phyloP scores from a whole-genome alignment of 2,113 vertebrate species.

The Nothoprocta perdicaria region DNA sequence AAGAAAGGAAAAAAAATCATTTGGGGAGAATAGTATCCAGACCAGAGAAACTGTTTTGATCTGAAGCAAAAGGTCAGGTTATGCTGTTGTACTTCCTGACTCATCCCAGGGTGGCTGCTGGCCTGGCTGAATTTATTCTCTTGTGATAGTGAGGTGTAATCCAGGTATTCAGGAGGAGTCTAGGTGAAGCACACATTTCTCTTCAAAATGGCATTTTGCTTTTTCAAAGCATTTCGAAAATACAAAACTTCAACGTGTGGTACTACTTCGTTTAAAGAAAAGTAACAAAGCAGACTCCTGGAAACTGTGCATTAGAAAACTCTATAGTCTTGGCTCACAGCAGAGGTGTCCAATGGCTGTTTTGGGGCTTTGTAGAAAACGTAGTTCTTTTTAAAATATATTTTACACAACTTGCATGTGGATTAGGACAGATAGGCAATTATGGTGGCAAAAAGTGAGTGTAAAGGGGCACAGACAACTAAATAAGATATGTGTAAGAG shows the following conservation, averaged over 20 bases:
- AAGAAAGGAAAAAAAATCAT: neutral
- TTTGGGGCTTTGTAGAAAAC: neutral
- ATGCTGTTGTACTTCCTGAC: neutral
- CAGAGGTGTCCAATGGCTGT: neutral
- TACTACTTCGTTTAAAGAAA: neutral
- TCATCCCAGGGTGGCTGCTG: neutral
- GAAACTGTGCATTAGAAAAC: neutral
- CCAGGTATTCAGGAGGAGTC: neutral
- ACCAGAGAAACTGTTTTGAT: neutral
- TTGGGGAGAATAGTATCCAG: neutral
- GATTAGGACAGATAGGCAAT: neutral
- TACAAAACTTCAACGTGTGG: slow-evolving; percentile 5
- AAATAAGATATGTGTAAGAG: neutral
- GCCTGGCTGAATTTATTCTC: neutral
- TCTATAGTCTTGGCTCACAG: neutral
- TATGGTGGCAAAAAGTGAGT: neutral
- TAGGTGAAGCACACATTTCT: neutral
- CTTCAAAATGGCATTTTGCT: neutral
- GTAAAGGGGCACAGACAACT: neutral
- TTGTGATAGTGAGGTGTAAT: neutral
- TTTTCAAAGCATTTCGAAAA: neutral
- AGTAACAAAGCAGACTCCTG: neutral
- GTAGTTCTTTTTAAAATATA: neutral
- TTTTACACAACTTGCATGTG: neutral
- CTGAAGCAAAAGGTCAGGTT: slow-evolving; percentile 4